These are phyloP conservation scores for Chloroclystis v-ata DNA, from an alignment of 2,888 invertebrate genomes.

Conservation along the genomic window DNA sequence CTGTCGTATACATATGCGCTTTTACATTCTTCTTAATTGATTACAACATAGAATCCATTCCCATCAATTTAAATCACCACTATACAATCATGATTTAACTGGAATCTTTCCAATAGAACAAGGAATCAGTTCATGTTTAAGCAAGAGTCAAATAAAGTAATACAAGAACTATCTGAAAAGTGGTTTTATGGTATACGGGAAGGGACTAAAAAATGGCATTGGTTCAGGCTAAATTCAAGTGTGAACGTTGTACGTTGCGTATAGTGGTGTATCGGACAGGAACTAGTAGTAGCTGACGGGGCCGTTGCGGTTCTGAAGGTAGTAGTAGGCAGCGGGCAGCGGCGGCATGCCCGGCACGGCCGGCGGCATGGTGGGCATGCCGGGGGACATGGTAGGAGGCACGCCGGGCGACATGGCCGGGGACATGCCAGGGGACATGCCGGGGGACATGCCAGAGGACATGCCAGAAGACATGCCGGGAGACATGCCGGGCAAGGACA, in stretches of 20 bases:
- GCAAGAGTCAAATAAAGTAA: too few relatives aligned
- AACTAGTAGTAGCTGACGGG: constrained; percentile 65
- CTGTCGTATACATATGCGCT: too few relatives aligned
- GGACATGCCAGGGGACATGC: constrained; percentile 27
- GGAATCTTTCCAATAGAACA: too few relatives aligned
- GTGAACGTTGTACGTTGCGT: constrained; percentile 15
- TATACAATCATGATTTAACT: too few relatives aligned
- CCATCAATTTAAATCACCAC: too few relatives aligned
- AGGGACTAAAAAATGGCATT: too few relatives aligned
- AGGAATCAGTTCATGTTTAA: too few relatives aligned
- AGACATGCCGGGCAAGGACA: neutral
- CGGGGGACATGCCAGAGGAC: neutral
- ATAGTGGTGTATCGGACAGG: constrained; percentile 23
- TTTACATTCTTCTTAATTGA: too few relatives aligned
- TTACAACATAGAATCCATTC: too few relatives aligned
- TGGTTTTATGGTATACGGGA: too few relatives aligned
- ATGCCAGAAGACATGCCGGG: neutral
- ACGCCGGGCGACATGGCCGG: constrained; percentile 51
- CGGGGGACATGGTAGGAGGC: constrained; percentile 52
- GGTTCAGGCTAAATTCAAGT: neutral
- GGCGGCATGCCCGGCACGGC: constrained; percentile 39
- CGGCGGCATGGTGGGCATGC: neutral
- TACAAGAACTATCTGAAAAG: too few relatives aligned
- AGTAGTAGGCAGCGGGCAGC: constrained; percentile 67
- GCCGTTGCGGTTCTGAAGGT: constrained; percentile 65